These are phyloP conservation scores for Eristalinus aeneus DNA, from an alignment of 2,888 invertebrate species.

Conservation along the genomic window DNA sequence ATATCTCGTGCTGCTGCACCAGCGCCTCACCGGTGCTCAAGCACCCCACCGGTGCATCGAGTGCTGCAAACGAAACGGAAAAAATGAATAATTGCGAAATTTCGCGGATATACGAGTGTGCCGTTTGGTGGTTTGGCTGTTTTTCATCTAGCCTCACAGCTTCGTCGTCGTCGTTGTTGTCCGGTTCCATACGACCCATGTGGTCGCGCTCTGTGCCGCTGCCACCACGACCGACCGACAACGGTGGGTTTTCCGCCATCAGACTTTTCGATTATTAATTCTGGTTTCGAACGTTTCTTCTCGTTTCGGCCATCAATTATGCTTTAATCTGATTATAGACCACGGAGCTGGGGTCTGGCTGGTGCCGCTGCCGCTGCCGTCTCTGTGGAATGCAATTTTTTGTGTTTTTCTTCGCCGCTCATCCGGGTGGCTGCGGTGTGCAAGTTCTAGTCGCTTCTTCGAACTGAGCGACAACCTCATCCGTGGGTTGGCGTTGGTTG, in stretches of 20 bases:
- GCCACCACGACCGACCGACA: not conserved
- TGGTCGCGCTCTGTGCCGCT: not conserved
- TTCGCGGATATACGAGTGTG: conserved; percentile 65
- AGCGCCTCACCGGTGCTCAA: not conserved
- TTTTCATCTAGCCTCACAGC: not conserved
- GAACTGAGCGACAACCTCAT: conserved; percentile 11
- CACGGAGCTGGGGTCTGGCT: conserved; percentile 4
- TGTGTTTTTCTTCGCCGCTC: not conserved
- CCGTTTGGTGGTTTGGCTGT: conserved; percentile 21
- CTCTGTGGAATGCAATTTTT: conserved; percentile 1
- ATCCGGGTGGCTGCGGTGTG: not conserved
- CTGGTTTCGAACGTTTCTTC: conserved; percentile 58
- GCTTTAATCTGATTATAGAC: conserved; percentile 68
- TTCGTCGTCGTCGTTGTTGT: not conserved
- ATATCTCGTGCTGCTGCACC: conserved; percentile 50
- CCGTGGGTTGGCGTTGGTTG: conserved; percentile 55
- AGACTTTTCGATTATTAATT: conserved; percentile 67
- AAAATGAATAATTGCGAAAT: conserved; percentile 67
- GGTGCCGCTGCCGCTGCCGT: not conserved
- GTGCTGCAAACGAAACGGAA: not conserved
- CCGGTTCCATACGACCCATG: not conserved
- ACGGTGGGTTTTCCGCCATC: conserved; percentile 55
- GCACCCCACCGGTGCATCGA: not conserved
- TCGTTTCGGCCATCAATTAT: conserved; percentile 69
- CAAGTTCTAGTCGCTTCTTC: conserved; percentile 29